Base-by-base conservation (phyloP, 1,140 invertebrate species). In the Pseudobourletiella spinata region DNA sequence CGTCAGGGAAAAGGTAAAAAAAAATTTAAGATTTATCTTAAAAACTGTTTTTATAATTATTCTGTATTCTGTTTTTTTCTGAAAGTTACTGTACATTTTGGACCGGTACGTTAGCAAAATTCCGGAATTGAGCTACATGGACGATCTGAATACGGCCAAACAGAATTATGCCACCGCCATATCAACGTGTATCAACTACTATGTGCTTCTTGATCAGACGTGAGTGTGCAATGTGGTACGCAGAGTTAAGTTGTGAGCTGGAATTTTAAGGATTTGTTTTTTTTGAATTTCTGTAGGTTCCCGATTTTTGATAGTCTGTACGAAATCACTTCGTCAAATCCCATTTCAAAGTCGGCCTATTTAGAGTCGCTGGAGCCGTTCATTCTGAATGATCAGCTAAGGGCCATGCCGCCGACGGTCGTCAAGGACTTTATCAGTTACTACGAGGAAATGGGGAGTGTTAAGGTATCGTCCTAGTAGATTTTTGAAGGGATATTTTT, bases 391-490 rank as follows among this genome's bases (percentile, higher is more conserved):
- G 78, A 77, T 20, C 79, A 76, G 66, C 65, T 82, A 25, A 74
- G 77, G 1, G 68, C 74, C 58, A 60, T 86, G 11, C 82, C 82
- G 43, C 85, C 85, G 6, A 73, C 78, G 20, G 82, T 86, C 39
- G 81, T 83, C n/a, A 85, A 87, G 72, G 79, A 83, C 30, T 75
- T 87, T 43, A 80, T 87, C 16, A 73, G 73, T 1, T 76, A 85
- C 62, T 80, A 81, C 67, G 82, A 84, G 69, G 75, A 76, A 63
- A 81, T 76, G 69, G 77, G 79, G 71, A 70, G 70, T 59, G 71
- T 67, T 62, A 66, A 72, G 66, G 73, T 73, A n/a, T n/a, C n/a
- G n/a, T n/a, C n/a, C n/a, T n/a, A n/a, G n/a, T n/a, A n/a, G n/a
- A n/a, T n/a, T n/a, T n/a, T n/a, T n/a, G n/a, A n/a, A n/a, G n/a